Percentiles rank a stretch among this genome's conserved stretches.
Evolutionary conservation across 2,797 vertebrate genomes (phyloP).

Genomic region (Echeneis naucrates): DNA sequence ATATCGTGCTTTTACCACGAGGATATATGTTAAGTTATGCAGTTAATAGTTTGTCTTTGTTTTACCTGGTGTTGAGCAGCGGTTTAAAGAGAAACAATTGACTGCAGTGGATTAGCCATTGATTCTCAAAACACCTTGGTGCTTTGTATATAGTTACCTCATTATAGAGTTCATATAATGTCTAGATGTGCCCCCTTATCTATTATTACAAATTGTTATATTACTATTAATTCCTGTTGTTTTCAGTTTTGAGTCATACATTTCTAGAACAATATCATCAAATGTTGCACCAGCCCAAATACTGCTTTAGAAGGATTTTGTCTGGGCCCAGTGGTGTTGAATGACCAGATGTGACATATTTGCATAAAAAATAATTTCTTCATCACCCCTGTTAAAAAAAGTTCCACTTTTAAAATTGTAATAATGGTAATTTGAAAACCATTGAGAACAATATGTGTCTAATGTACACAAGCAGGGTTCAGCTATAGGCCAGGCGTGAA

Average conservation of each 20-base stretch:
- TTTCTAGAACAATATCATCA: not conserved
- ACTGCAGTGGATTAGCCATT: not conserved
- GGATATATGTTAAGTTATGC: not conserved
- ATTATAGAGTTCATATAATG: not conserved
- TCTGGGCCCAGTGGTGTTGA: no score
- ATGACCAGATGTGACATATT: not conserved
- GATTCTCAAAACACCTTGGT: not conserved
- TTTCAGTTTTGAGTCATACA: not conserved
- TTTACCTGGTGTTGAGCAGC: not conserved
- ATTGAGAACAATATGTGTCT: not conserved
- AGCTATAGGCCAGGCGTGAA: not conserved
- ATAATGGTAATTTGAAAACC: no score
- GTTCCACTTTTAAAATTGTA: no score
- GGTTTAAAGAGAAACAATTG: not conserved
- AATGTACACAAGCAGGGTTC: not conserved
- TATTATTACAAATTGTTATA: not conserved
- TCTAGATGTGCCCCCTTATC: not conserved
- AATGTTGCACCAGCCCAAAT: not conserved
- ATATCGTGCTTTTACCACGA: not conserved
- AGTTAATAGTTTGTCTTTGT: not conserved
- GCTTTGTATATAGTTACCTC: not conserved
- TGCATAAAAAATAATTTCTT: not conserved
- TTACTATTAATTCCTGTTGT: not conserved
- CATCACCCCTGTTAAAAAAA: not conserved
- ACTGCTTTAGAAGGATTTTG: not conserved